These are phyloP conservation scores for Hybognathus amarus DNA, from an alignment of 2,797 vertebrate genomes.

Conservation along the genomic window DNA sequence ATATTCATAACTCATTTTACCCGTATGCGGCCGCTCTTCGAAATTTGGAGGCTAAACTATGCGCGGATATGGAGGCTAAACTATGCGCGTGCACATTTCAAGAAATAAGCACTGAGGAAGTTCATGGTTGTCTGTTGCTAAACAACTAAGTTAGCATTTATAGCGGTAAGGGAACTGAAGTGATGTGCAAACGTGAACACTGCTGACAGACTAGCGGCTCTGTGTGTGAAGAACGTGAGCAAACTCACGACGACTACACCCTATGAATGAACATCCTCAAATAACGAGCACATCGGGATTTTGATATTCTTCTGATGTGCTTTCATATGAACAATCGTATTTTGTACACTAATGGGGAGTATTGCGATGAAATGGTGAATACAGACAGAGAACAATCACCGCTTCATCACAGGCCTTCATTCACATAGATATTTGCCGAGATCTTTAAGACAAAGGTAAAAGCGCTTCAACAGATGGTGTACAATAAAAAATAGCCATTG, in stretches of 20 bases:
- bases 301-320: background rate
- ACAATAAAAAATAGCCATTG: background rate
- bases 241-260: background rate
- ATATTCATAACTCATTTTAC: too few species aligned
- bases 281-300: background rate
- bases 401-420: background rate
- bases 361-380: background rate
- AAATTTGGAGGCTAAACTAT: background rate
- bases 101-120: background rate
- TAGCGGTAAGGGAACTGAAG: background rate
- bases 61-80: too few species aligned
- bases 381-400: background rate
- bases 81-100: background rate
- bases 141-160: background rate
- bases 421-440: background rate
- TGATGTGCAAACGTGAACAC: background rate
- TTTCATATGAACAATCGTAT: background rate
- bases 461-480: background rate
- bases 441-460: background rate
- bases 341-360: background rate
- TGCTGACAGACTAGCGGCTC: background rate
- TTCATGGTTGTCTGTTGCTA: background rate
- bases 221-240: background rate
- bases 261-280: background rate
- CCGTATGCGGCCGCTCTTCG: background rate